Percentiles rank a stretch among this genome's conserved stretches.
Evolutionary conservation across 1,140 invertebrate species (phyloP).

Genomic region (Melanaphis sacchari): DNA sequence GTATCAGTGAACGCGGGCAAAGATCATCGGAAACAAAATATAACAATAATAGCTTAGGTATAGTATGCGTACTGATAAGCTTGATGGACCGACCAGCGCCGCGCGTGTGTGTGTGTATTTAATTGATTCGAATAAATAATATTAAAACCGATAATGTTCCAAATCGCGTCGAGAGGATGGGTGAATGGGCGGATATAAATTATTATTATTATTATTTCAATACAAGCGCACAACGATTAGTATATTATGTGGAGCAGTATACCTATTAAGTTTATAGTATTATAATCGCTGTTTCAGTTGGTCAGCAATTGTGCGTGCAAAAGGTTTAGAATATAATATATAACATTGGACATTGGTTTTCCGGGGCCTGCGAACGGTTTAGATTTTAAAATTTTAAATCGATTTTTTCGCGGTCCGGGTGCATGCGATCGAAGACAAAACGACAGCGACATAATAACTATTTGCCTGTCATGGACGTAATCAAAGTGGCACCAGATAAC

Average conservation of each 20-base stretch:
- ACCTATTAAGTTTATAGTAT: background rate
- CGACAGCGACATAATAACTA: background rate
- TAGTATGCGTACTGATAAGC: background rate
- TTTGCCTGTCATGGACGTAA: background rate
- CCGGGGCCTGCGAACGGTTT: background rate
- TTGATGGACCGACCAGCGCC: background rate
- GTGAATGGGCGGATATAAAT: background rate
- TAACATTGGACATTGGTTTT: background rate
- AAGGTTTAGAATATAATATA: background rate
- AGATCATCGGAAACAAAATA: background rate
- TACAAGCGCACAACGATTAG: background rate
- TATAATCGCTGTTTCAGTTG: background rate
- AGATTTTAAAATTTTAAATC: background rate
- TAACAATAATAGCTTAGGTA: too few relatives aligned
- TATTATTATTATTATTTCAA: background rate
- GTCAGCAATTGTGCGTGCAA: background rate
- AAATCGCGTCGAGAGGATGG: background rate
- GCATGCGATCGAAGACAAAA: background rate
- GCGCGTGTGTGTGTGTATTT: background rate
- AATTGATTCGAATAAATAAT: constrained; percentile 7
- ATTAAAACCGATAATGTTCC: background rate
- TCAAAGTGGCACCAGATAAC: background rate
- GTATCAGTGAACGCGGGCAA: background rate
- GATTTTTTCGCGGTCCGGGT: background rate
- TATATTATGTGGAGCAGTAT: background rate